phyloP scores from a whole-genome alignment of 1,140 invertebrate genomes.

The Drosophila biarmipes region DNA sequence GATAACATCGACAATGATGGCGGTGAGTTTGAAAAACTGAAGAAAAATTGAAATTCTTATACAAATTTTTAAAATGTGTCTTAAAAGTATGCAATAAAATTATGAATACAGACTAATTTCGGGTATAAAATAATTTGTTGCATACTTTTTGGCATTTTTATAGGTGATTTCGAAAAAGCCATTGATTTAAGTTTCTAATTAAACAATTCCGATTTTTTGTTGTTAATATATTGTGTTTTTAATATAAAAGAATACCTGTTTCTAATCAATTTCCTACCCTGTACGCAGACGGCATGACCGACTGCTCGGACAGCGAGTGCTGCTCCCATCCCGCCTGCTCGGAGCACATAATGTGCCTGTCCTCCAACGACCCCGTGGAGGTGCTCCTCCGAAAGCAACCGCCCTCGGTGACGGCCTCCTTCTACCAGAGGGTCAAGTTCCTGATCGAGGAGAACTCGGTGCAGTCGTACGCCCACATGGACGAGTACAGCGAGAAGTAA shows the following conservation, averaged over 20 bases:
- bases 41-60: background rate
- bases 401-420: conserved; percentile 97
- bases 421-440: conserved; percentile 99
- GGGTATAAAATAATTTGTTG: too few relatives aligned
- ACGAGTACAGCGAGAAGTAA: conserved; percentile 99
- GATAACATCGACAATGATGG: conserved; percentile 98
- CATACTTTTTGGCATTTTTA: too few relatives aligned
- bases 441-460: conserved; percentile 99
- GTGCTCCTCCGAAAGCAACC: conserved; percentile 97
- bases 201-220: too few relatives aligned
- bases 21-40: conserved; percentile 87
- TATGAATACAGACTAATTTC: too few relatives aligned
- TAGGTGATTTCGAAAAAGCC: too few relatives aligned
- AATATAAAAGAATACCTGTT: too few relatives aligned
- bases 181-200: too few relatives aligned
- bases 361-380: conserved; percentile 97
- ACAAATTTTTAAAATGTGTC: too few relatives aligned
- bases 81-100: too few relatives aligned
- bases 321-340: conserved; percentile 92
- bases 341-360: conserved; percentile 96
- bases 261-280: too few relatives aligned
- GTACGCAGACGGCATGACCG: conserved; percentile 95
- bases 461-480: conserved; percentile 98
- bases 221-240: too few relatives aligned
- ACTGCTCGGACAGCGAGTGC: conserved; percentile 99